Conservation (phyloP, 2,888 invertebrate genomes). For the Alentia gelatinosa region DNA sequence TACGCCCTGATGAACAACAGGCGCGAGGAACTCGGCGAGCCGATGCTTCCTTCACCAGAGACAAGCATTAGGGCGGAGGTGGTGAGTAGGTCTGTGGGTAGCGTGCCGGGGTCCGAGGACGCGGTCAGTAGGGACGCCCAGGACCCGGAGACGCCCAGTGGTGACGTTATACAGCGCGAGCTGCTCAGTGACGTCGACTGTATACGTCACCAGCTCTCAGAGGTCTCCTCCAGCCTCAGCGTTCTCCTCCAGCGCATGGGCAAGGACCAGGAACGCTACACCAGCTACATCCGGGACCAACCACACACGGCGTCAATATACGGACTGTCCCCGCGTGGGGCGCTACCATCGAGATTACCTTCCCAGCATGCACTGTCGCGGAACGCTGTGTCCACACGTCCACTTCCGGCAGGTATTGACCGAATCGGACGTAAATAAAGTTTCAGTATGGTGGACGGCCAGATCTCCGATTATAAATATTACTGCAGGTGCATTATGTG, state of each 20-base stretch:
- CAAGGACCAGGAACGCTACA: slow-evolving; percentile 39
- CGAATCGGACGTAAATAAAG: too few species aligned
- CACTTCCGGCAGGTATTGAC: too few species aligned
- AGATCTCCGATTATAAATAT: too few species aligned
- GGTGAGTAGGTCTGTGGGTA: background rate
- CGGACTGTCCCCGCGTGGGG: background rate
- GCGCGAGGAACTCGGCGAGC: too few species aligned
- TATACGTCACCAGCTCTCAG: background rate
- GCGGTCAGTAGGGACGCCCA: background rate
- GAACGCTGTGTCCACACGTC: too few species aligned
- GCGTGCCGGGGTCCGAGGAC: background rate
- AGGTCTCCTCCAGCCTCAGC: background rate
- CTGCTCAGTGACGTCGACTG: background rate
- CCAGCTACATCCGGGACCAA: slow-evolving; percentile 1
- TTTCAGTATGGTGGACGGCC: too few species aligned
- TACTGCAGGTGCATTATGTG: too few species aligned
- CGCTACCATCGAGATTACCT: background rate
- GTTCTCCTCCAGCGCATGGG: background rate
- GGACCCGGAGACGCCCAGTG: background rate
- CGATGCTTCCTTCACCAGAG: too few species aligned
- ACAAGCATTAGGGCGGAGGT: background rate
- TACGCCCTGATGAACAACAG: background rate
- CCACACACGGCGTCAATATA: background rate
- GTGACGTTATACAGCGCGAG: background rate
- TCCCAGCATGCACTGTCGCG: background rate